Evolutionary conservation across 2,888 invertebrate genomes (phyloP).

Genomic region (Oegoconia quadripuncta): DNA sequence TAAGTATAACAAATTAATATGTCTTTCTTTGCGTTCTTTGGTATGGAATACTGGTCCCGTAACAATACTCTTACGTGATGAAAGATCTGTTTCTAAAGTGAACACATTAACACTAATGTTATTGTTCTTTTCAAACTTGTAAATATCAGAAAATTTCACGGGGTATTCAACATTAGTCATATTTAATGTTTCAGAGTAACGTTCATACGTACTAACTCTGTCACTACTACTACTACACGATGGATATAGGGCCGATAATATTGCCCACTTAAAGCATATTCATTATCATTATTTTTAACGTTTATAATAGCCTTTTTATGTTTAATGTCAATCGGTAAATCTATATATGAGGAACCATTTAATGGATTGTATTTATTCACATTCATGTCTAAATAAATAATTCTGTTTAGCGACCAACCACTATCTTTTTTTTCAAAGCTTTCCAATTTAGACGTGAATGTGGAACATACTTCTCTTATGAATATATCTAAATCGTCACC

Average conservation of each 20-base stretch:
- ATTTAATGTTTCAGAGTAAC: constrained; percentile 21
- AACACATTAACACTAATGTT: constrained; percentile 29
- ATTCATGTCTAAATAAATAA: constrained; percentile 20
- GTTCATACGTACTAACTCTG: constrained; percentile 12
- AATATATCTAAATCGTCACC: constrained; percentile 17
- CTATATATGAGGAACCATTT: constrained; percentile 21
- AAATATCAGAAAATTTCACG: constrained; percentile 24
- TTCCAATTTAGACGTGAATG: constrained; percentile 11
- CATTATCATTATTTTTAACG: constrained; percentile 24
- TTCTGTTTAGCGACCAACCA: constrained; percentile 22
- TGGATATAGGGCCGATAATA: constrained; percentile 26
- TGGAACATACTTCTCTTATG: constrained; percentile 11
- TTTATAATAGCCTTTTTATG: constrained; percentile 27
- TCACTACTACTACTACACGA: constrained; percentile 15
- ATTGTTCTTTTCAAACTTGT: constrained; percentile 25
- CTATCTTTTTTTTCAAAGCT: constrained; percentile 28
- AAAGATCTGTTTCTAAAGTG: constrained; percentile 23
- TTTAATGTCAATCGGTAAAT: constrained; percentile 24
- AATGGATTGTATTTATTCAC: constrained; percentile 25
- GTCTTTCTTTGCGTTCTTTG: constrained; percentile 15
- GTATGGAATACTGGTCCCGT: constrained; percentile 25
- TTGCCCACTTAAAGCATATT: constrained; percentile 27
- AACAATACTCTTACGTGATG: constrained; percentile 13
- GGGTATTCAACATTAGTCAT: constrained; percentile 25
- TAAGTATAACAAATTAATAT: constrained; percentile 27